phyloP scores from a whole-genome alignment of 2,888 invertebrate genomes.

The Anaspis maculata region DNA sequence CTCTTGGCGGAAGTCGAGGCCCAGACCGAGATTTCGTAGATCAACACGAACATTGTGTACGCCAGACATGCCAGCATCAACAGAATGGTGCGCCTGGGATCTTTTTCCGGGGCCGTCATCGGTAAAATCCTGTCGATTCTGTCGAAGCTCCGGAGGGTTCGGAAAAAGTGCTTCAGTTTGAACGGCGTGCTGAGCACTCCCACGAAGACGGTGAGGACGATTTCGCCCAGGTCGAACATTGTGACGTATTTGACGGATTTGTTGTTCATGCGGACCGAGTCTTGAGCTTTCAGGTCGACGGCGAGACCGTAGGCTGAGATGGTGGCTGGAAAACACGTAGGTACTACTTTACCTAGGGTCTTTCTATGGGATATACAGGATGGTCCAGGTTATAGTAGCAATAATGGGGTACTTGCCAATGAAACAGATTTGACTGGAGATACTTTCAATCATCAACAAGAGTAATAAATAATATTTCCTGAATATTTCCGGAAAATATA shows the following conservation, averaged over 20 bases:
- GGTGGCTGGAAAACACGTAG: background rate
- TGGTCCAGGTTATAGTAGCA: no score
- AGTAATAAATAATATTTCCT: no score
- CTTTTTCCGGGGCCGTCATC: background rate
- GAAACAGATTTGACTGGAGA: no score
- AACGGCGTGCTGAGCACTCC: conserved; percentile 4
- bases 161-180: conserved; percentile 4
- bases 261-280: conserved; percentile 6
- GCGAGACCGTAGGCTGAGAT: background rate
- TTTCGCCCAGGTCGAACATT: conserved; percentile 5
- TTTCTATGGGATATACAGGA: no score
- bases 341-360: no score
- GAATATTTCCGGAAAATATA: no score
- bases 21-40: background rate
- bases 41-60: background rate
- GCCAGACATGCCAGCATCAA: background rate
- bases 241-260: conserved; percentile 3
- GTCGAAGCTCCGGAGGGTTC: conserved; percentile 1
- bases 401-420: no score
- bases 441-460: no score
- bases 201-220: conserved; percentile 5
- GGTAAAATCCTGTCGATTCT: conserved; percentile 4
- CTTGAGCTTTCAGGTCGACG: background rate
- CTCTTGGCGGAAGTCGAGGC: background rate
- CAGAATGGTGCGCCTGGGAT: background rate